Conservation (phyloP, 2,113 vertebrate genomes). For the Numenius arquata region DNA sequence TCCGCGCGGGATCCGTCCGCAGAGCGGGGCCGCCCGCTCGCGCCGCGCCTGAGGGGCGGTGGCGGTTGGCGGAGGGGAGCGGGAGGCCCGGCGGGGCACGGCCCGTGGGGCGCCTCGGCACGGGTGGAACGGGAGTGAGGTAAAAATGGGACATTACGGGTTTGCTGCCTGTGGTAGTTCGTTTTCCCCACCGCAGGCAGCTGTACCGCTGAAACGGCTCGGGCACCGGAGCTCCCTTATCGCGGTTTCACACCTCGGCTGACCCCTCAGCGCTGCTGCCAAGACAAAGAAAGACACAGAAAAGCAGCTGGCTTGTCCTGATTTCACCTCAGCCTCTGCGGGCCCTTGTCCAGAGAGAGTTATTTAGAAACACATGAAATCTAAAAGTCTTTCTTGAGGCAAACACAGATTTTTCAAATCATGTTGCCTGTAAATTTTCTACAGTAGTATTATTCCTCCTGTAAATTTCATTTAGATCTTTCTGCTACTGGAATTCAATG, state of each 20-base stretch:
- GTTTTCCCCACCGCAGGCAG: background rate
- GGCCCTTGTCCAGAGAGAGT: background rate
- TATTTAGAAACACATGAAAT: rapidly evolving
- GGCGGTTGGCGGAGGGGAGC: background rate
- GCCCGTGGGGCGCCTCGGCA: rapidly evolving
- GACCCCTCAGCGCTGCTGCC: background rate
- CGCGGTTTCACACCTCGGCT: background rate
- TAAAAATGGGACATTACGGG: background rate
- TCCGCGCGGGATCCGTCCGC: slow-evolving; percentile 71
- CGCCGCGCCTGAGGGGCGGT: background rate
- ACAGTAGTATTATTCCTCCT: background rate
- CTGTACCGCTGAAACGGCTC: background rate
- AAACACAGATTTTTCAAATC: background rate
- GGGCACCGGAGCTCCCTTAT: background rate
- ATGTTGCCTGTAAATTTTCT: background rate
- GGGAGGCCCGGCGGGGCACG: background rate
- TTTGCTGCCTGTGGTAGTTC: background rate
- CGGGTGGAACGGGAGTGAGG: background rate
- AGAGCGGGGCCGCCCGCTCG: background rate
- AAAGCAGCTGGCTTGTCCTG: background rate
- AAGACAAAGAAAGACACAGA: background rate
- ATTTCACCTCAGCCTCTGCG: rapidly evolving
- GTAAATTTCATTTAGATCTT: too few relatives aligned
- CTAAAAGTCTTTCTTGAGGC: background rate
- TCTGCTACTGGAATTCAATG: too few relatives aligned